Conservation (phyloP, 2,797 vertebrate genomes). For the Astyanax mexicanus region DNA sequence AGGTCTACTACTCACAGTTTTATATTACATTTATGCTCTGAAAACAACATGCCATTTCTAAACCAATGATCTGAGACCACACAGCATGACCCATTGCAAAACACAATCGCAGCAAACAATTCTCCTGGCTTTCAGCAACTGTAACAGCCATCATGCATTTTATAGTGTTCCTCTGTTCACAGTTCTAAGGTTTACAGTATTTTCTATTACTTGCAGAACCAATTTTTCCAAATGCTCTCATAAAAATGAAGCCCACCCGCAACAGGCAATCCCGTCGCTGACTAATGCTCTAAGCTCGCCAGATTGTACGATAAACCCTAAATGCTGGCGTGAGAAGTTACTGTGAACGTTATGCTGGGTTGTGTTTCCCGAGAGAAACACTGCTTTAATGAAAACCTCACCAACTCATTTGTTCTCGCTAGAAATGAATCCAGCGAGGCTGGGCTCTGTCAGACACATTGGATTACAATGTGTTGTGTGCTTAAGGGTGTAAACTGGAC, state of each 20-base stretch:
- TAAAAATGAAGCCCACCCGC: constrained; percentile 26
- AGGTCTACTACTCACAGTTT: no score
- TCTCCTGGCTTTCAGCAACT: not conserved
- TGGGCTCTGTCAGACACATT: constrained; percentile 21
- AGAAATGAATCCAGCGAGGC: constrained; percentile 43
- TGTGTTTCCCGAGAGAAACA: constrained; percentile 25
- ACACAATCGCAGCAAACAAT: not conserved
- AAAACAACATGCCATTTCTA: not conserved
- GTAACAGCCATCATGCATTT: not conserved
- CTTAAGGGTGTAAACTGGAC: constrained; percentile 10
- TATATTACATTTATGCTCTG: no score
- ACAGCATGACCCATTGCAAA: not conserved
- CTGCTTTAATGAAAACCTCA: constrained; percentile 51
- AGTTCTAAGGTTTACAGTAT: not conserved
- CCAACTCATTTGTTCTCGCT: constrained; percentile 46
- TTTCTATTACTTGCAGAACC: not conserved
- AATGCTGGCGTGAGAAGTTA: constrained; percentile 18
- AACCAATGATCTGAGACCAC: not conserved
- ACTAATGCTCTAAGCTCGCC: constrained; percentile 6
- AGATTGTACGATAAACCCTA: constrained; percentile 31
- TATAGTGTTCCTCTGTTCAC: no score
- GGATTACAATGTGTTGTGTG: constrained; percentile 17
- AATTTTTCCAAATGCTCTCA: not conserved
- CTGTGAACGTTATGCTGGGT: constrained; percentile 14
- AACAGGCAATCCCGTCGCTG: constrained; percentile 5